Evolutionary conservation across 2,888 invertebrate genomes (phyloP).

Genomic region (Thelaira solivaga): DNA sequence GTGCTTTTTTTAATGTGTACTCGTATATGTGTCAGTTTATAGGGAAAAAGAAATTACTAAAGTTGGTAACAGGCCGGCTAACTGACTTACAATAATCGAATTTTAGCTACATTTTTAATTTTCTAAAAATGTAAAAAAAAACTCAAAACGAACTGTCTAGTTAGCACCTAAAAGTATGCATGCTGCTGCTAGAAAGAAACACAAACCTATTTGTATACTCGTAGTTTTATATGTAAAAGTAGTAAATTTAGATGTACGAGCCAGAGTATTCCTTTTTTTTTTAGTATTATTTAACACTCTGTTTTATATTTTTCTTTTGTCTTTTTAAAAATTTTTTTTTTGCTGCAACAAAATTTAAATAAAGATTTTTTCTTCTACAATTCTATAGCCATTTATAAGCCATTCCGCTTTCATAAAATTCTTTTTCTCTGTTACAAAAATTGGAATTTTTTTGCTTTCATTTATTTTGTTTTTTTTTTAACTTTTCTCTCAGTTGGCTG

Average conservation of each 20-base stretch:
- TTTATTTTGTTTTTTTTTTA: not conserved
- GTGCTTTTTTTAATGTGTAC: too few species aligned
- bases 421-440: not conserved
- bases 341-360: conserved; percentile 10
- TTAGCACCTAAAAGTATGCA: conserved; percentile 27
- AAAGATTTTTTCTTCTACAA: conserved; percentile 15
- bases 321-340: not conserved
- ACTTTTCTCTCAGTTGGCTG: conserved; percentile 20
- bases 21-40: too few species aligned
- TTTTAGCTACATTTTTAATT: too few species aligned
- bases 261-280: not conserved
- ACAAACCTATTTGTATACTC: too few species aligned
- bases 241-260: not conserved
- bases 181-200: too few species aligned
- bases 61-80: too few species aligned
- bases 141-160: not conserved
- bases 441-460: not conserved
- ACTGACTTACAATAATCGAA: too few species aligned
- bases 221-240: not conserved
- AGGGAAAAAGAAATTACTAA: too few species aligned
- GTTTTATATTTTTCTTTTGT: not conserved
- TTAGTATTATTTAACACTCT: too few species aligned
- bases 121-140: too few species aligned
- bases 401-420: conserved; percentile 11
- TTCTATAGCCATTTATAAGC: not conserved